Base-by-base conservation (phyloP, 1,140 invertebrate species). In the Adoxophyes honmai region DNA sequence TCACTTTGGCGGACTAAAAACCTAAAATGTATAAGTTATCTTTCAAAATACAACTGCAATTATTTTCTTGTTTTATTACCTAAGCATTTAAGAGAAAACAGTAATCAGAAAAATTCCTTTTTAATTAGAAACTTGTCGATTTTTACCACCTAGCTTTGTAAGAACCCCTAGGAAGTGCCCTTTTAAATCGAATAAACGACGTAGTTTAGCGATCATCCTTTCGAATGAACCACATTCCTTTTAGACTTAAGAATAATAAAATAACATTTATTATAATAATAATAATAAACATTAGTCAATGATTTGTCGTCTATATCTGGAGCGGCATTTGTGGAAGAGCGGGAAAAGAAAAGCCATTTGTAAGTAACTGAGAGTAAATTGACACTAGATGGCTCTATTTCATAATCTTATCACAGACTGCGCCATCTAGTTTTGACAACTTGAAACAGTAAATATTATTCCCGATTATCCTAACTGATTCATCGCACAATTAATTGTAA, bases 201-300 rank as follows among this genome's bases (percentile, higher is more conserved):
- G 53, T 73, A 66, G 62, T 60, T 66, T 70, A 74, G 62, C 55
- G 63, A 61, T 64, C 59, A 58, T 57, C 66, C 62, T 35, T 66
- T 69, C 57, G 68, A 66, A 70, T 34, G 55, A 72, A 70, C 76
- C 79, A 87, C 84, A 87, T 87, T 87, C 84, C 84, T 84, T n/a
- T 60, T 87, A 86, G 82, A 60, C 57, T 73, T 85, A 84, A 84
- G 81, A 70, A 64, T 71, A 59, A 34, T 73, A 61, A 73, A 59
- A 34, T 73, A 61, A 64, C 60, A 64, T 35, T 37, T 59, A 53
- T 64, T 8, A 21, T 21, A 6, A 11, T 11, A n/a, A n/a, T 11
- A 28, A 48, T n/a, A n/a, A n/a, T n/a, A n/a, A n/a, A n/a, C n/a
- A 48, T 33, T 11, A 28, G 9, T 18, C 18, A 10, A 21, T 7